Percentiles rank a stretch among this genome's conserved stretches.
phyloP scores from a whole-genome alignment of 2,113 vertebrate genomes.

The Cynopterus brachyotis region DNA sequence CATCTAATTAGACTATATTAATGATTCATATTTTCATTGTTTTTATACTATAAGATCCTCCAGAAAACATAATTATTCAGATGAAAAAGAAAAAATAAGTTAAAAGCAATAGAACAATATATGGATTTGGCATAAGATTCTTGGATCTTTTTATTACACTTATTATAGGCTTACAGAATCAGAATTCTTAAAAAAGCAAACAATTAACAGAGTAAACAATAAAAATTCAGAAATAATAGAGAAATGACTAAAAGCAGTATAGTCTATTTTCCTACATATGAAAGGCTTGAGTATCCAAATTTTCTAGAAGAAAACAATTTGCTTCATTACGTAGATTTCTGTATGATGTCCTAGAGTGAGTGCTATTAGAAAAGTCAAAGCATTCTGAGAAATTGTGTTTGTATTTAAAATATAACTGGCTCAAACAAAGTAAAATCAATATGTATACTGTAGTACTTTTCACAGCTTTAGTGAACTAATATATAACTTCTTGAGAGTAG shows the following conservation, averaged over 20 bases:
- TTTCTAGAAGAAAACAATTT: constrained; percentile 7
- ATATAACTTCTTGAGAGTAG: not conserved
- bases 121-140: not conserved
- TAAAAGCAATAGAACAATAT: not conserved
- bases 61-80: constrained; percentile 15
- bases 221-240: not conserved
- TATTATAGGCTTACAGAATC: not conserved
- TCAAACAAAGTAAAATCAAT: not conserved
- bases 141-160: not conserved
- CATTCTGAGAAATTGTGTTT: not conserved
- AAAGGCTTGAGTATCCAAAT: not conserved
- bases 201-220: not conserved
- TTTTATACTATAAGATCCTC: not conserved
- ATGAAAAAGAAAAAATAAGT: not conserved
- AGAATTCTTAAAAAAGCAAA: not conserved
- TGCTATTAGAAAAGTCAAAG: not conserved
- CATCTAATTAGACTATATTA: not conserved
- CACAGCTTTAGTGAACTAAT: not conserved
- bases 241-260: not conserved
- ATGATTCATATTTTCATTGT: constrained; percentile 27
- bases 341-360: not conserved
- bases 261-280: not conserved
- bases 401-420: constrained; percentile 3
- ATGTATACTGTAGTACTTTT: not conserved
- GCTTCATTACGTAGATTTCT: not conserved